Evolutionary conservation across 2,113 vertebrate genomes (phyloP).

Genomic region (Polypterus bichir): DNA sequence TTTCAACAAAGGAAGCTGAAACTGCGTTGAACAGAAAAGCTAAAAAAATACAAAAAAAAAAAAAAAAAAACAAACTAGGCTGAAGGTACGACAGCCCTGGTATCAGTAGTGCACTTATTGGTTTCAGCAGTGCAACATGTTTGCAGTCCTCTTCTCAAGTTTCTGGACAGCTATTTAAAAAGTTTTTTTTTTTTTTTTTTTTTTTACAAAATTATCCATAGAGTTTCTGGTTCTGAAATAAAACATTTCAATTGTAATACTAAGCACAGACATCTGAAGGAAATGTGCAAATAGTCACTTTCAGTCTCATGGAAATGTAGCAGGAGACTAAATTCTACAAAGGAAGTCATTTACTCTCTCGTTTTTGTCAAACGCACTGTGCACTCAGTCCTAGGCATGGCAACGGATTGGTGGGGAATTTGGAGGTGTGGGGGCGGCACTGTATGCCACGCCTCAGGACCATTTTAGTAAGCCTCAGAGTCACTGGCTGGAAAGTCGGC

Average conservation of each 20-base stretch:
- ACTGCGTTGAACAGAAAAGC: neutral
- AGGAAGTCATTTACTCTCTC: neutral
- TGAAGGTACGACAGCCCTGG: conserved; percentile 64
- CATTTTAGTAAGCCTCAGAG: no score
- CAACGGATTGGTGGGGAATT: no score
- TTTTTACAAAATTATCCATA: conserved; percentile 43
- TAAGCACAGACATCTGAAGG: conserved; percentile 59
- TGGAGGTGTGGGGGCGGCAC: no score
- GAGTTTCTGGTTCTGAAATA: conserved; percentile 42
- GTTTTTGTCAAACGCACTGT: no score
- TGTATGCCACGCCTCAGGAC: no score
- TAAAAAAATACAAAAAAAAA: conserved; percentile 4
- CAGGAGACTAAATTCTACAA: conserved; percentile 29
- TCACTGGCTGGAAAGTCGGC: no score
- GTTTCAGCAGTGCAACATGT: conserved; percentile 71
- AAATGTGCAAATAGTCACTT: conserved; percentile 60
- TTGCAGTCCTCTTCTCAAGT: conserved; percentile 65
- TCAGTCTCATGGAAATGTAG: conserved; percentile 30
- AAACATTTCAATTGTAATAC: conserved; percentile 42
- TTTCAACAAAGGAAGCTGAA: no score
- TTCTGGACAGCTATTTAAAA: conserved; percentile 31
- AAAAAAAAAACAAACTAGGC: conserved; percentile 7
- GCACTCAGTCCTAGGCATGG: no score
- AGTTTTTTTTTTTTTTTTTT: conserved; percentile 44
- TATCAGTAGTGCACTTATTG: conserved; percentile 73